Base-by-base conservation (phyloP, 2,797 vertebrate genomes). In the Sebastes miniatus region DNA sequence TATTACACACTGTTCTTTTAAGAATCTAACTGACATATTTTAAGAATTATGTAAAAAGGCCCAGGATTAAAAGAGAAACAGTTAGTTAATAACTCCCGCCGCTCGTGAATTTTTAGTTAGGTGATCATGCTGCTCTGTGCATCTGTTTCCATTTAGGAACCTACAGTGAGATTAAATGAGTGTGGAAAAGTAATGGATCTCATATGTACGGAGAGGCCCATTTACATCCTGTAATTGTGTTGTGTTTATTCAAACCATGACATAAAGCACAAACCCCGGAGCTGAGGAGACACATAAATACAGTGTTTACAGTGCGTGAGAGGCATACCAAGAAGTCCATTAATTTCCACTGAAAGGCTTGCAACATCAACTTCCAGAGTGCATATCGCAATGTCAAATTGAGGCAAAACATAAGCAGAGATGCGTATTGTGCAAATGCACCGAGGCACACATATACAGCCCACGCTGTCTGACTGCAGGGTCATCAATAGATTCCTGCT, bases 121-220 rank as follows among this genome's bases (percentile, higher is more conserved):
- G 76, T 32, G 57, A 78, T 89, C 77, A 71, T 13, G 84, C 80
- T 73, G 76, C 50, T 82, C 65, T 70, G 73, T 76, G 78, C 90
- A 93, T 87, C 85, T 93, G 93, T 88, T 94, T 92, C 84, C 78
- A 85, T 82, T 94, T 84, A 87, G 69, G 34, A 81, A 79, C 83
- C 91, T 83, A 80, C 77, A 50, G 87, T 76, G 79, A 89, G 84
- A 90, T 88, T 88, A 89, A 89, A 87, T 79, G 83, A 86, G 79
- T 81, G 79, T 80, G 84, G 73, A 87, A 79, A 75, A 77, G 67
- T 89, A 88, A 92, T 89, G 75, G 85, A 64, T 80, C 83, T 92
- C 87, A 78, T 77, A 83, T 89, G 90, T 81, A 84, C n/a, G 47
- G 74, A 68, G 89, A 85, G 83, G 79, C 71, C 81, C 83, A 81